Conservation (phyloP, 2,888 invertebrate species). For the Embidobia sp. region DNA sequence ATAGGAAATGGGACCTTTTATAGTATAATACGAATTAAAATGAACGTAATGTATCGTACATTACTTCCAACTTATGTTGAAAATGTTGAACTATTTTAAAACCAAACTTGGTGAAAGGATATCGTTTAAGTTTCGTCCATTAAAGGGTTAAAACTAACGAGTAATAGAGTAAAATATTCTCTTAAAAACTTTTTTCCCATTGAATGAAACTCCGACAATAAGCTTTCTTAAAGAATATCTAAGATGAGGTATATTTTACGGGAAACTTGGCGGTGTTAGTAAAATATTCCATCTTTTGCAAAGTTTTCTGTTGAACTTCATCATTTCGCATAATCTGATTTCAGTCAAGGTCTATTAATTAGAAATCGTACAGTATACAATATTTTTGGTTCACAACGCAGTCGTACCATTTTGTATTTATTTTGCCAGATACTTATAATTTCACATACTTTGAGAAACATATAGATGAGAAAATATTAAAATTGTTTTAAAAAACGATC, state of each 20-base stretch:
- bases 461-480: too few species aligned
- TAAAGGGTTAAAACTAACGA: conserved; percentile 53
- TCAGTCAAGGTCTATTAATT: conserved; percentile 32
- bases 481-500: too few species aligned
- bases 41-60: conserved; percentile 7
- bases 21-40: background rate
- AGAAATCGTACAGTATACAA: conserved; percentile 34
- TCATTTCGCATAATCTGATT: conserved; percentile 54
- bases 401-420: too few species aligned
- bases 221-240: conserved; percentile 48
- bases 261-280: conserved; percentile 34
- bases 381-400: conserved; percentile 12
- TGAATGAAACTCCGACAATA: conserved; percentile 45
- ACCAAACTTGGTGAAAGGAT: conserved; percentile 31
- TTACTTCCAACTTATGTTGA: conserved; percentile 19
- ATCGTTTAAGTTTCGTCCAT: conserved; percentile 16
- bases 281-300: conserved; percentile 37
- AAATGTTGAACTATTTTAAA: conserved; percentile 32
- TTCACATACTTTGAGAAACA: too few species aligned
- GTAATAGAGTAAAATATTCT: conserved; percentile 35
- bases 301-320: conserved; percentile 42
- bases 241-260: conserved; percentile 48
- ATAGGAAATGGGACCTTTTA: too few species aligned
- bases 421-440: too few species aligned
- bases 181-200: conserved; percentile 42